These are phyloP conservation scores for Iguana delicatissima DNA, from an alignment of 2,797 vertebrate species.

Conservation along the genomic window DNA sequence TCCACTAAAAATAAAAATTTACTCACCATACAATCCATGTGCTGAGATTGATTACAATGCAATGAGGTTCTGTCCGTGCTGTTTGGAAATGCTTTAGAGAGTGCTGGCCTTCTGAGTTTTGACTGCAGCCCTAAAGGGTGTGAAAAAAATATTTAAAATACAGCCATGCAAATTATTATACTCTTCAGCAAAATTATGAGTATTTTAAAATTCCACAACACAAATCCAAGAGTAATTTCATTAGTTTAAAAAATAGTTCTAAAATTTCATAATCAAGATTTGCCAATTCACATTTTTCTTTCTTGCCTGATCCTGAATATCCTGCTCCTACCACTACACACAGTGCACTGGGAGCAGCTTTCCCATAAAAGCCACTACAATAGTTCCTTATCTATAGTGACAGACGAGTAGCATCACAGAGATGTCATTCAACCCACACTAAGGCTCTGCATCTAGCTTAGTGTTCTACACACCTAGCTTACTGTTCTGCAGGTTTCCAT, in stretches of 20 bases:
- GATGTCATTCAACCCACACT: neutral
- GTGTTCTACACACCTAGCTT: neutral
- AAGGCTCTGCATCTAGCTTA: neutral
- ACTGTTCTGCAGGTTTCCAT: neutral
- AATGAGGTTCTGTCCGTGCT: conserved; percentile 87
- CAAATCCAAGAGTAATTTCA: neutral
- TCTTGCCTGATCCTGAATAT: neutral
- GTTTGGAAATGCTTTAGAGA: conserved; percentile 90
- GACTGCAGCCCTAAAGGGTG: conserved; percentile 88
- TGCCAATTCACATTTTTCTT: neutral
- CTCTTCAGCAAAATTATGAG: neutral
- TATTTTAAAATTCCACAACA: neutral
- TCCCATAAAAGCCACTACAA: neutral
- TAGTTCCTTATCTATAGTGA: too few relatives aligned
- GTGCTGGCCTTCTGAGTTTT: conserved; percentile 90
- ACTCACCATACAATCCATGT: conserved; percentile 96
- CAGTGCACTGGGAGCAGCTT: neutral
- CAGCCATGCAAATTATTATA: neutral
- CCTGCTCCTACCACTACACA: neutral
- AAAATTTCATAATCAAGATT: neutral
- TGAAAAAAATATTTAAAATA: conserved; percentile 13
- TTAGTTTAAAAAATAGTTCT: neutral
- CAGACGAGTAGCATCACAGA: neutral
- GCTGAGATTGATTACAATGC: conserved; percentile 92
- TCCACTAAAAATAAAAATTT: neutral